Percentiles rank a stretch among this genome's conserved stretches.
phyloP scores from a whole-genome alignment of 2,888 invertebrate species.

The Erebia epiphron region DNA sequence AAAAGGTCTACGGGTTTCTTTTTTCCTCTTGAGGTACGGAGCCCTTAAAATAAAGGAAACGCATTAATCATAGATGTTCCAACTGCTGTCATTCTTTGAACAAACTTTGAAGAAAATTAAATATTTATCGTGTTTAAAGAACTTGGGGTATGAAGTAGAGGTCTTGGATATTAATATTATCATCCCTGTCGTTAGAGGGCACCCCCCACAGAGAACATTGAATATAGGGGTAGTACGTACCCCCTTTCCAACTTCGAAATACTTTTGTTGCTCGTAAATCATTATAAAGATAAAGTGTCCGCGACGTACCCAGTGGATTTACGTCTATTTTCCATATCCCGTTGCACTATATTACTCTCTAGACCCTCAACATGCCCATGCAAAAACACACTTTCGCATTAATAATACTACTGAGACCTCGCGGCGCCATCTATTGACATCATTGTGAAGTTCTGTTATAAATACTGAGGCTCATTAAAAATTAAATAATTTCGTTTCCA shows the following conservation, averaged over 20 bases:
- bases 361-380: too few species aligned
- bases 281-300: background rate
- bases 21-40: background rate
- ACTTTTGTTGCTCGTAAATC: background rate
- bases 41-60: background rate
- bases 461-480: too few species aligned
- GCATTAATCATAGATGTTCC: background rate
- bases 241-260: background rate
- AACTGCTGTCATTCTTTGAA: background rate
- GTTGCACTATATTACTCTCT: too few species aligned
- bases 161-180: background rate
- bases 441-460: too few species aligned
- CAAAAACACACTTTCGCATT: too few species aligned
- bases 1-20: too few species aligned
- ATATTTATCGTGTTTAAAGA: conserved; percentile 1
- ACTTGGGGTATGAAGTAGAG: background rate
- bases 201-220: too few species aligned
- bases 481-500: too few species aligned
- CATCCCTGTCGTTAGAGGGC: background rate
- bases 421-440: too few species aligned
- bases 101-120: background rate
- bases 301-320: background rate
- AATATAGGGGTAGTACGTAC: too few species aligned
- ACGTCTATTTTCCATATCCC: background rate
- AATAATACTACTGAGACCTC: too few species aligned